Percentiles rank a stretch among this genome's conserved stretches.
These are phyloP conservation scores for Spatulosminthurus flaviceps DNA, from an alignment of 2,888 invertebrate genomes.

Conservation along the genomic window DNA sequence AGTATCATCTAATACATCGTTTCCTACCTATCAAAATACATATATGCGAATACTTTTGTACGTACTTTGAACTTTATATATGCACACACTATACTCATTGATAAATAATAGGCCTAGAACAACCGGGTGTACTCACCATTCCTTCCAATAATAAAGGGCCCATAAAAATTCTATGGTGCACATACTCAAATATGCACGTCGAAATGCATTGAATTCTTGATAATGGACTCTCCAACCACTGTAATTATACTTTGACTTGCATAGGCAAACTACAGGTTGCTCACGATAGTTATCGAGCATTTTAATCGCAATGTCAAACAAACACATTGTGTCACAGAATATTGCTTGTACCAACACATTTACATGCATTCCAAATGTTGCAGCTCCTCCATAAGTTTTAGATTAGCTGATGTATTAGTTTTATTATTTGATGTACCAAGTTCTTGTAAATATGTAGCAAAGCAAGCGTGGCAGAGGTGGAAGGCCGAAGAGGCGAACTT, in stretches of 20 bases:
- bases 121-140: neutral
- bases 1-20: no score
- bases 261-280: neutral
- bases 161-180: neutral
- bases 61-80: no score
- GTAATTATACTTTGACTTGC: neutral
- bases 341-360: neutral
- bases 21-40: no score
- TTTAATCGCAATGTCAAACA: neutral
- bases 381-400: no score
- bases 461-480: no score
- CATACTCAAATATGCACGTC: no score
- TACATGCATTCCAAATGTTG: no score
- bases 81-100: neutral
- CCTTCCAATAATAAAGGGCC: neutral
- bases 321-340: neutral
- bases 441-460: no score
- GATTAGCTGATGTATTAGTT: no score
- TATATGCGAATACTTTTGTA: no score
- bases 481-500: no score
- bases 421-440: no score
- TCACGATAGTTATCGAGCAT: neutral
- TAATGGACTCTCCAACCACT: neutral
- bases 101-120: neutral
- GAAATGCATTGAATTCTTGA: neutral